phyloP scores from a whole-genome alignment of 2,113 vertebrate genomes.

The Pristiophorus japonicus region DNA sequence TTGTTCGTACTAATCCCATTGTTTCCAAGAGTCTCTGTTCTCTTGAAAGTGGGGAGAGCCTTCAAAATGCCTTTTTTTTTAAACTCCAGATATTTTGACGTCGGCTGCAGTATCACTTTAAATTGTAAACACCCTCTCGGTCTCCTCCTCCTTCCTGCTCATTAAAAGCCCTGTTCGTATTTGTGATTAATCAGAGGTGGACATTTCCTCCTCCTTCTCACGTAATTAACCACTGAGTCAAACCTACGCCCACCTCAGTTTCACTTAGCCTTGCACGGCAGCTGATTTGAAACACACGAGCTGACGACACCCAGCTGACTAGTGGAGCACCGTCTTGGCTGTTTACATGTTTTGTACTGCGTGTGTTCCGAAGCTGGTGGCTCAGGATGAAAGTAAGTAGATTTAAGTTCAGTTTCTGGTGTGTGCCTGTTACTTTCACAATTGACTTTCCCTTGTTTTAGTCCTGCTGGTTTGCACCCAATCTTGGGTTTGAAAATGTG shows the following conservation, averaged over 20 bases:
- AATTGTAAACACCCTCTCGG: background rate
- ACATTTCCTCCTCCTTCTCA: background rate
- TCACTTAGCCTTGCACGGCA: background rate
- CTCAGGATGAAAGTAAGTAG: constrained; percentile 25
- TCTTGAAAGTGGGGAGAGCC: background rate
- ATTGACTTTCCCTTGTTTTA: background rate
- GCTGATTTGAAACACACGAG: background rate
- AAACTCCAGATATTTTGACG: background rate
- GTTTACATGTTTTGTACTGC: constrained; percentile 28
- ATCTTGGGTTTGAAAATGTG: background rate
- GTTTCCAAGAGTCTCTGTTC: background rate
- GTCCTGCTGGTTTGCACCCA: background rate
- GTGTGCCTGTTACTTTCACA: background rate
- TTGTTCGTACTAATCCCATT: constrained; percentile 9
- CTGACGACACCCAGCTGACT: background rate
- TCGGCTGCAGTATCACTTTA: constrained; percentile 15
- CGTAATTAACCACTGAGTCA: constrained; percentile 13
- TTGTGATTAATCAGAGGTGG: constrained; percentile 16
- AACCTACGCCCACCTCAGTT: constrained; percentile 27
- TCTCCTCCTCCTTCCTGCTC: background rate
- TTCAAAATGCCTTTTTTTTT: background rate
- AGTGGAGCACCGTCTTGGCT: background rate
- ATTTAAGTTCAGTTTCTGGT: background rate
- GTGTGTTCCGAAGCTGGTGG: background rate
- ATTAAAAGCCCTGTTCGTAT: background rate